Evolutionary conservation across 2,888 invertebrate genomes (phyloP), one percentile per base, ranked within the genome.

Genomic region (Antheraea yamamai): DNA sequence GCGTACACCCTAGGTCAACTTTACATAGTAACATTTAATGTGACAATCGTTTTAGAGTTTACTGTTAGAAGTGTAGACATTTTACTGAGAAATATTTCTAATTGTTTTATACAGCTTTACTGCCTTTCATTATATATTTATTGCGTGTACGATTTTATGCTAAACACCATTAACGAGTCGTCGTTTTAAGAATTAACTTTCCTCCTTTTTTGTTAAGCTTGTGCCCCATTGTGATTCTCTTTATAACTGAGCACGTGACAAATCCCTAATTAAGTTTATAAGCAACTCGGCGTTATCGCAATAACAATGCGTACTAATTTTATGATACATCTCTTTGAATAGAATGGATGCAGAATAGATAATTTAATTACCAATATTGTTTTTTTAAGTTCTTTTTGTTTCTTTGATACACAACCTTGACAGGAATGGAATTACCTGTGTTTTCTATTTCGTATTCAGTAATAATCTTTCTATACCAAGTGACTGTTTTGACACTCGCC

Each of bases 171-270:
- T 66, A 66, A 66, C 64, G 30, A 66, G 64, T 66, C 30, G 64
- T 16, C 64, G 10, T 66, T 66, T 66, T 66, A 66, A 66, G 30
- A 66, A 66, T 66, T 66, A 26, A 66, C 16, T 66, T 30, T 26
- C 64, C 64, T 26, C 64, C 64, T 66, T 30, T 66, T 66, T 66
- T 66, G 64, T 64, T 64, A 64, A 18, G 12, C 26, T 23, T 14
- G 30, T 30, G 64, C 30, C 30, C 64, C 64, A 66, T 66, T 66
- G 64, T 30, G 30, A 66, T 66, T 66, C 30, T 66, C 64, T 66
- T 66, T 66, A 66, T 79, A 79, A 81, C 81, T 83, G 81, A 82
- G 84, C 70, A 70, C 70, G 70, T 70, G 70, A 70, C 70, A 70
- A 70, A 70, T 70, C 70, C 39, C 39, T 70, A 70, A 70, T 70